Base-by-base conservation (phyloP, 2,888 invertebrate genomes). In the Tipula lateralis region DNA sequence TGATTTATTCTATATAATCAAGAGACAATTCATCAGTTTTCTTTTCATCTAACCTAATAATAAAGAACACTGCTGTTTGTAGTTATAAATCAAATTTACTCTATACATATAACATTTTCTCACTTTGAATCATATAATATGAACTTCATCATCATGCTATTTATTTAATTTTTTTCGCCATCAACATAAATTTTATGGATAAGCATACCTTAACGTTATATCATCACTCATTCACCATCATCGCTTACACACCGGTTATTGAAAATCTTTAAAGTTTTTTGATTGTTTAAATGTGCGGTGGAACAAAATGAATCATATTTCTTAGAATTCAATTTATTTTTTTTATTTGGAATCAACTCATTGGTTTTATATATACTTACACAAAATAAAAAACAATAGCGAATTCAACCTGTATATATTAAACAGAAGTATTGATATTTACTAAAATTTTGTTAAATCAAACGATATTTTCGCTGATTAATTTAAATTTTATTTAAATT, bases 1-100 rank as follows among this genome's bases (percentile, higher is more conserved):
- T 66, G 24, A 66, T 66, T 66, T 66, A 66, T 66, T 66, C 24
- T 66, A 19, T 66, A 66, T 66, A 66, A 66, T 66, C 66, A 66
- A 66, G 66, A 66, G 66, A 66, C 66, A 24, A 66, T 66, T 66
- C 66, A 66, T 66, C 66, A 24, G 66, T 66, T 66, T 66, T 24
- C 24, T 24, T n/a, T 66, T 66, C 66, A 24, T 66, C 66, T 66
- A 66, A 66, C 24, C 24, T 66, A 66, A 66, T 66, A 66, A 32
- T 66, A 24, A 12, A 39, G 13, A 66, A 66, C 24, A 66, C n/a
- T 3, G 44, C 66, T 24, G 4, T 39, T 13, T 9, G n/a, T 66
- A 24, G 66, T 66, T 24, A 66, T 66, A 66, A 66, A 66, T 66
- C 66, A 66, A 3, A 16, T 44, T 44, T 44, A 16, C 44, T 44